phyloP scores from a whole-genome alignment of 2,797 vertebrate species.

The Dipus sagitta region DNA sequence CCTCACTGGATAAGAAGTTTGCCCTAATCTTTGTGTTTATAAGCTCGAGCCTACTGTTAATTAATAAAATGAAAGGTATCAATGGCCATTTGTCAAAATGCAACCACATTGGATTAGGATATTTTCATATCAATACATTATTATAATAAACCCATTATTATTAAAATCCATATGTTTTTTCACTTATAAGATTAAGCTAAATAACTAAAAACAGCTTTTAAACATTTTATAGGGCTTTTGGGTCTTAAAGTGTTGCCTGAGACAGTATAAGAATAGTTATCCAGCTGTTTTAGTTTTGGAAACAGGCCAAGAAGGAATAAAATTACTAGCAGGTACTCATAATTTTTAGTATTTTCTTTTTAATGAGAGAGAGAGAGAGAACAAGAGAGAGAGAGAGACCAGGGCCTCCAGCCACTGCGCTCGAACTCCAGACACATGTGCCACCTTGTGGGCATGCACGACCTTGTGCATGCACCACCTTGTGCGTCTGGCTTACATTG shows the following conservation, averaged over 20 bases:
- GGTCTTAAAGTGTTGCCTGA: constrained; percentile 46
- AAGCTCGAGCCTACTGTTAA: constrained; percentile 19
- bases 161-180: constrained; percentile 1
- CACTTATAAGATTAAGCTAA: constrained; percentile 44
- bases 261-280: constrained; percentile 37
- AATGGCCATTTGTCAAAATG: constrained; percentile 51
- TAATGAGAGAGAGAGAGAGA: no score
- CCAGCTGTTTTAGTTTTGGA: constrained; percentile 51
- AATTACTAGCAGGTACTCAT: constrained; percentile 51
- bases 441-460: no score
- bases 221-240: neutral
- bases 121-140: neutral
- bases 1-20: constrained; percentile 19
- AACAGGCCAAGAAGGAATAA: constrained; percentile 54
- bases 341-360: constrained; percentile 36
- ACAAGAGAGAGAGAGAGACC: no score
- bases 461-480: no score
- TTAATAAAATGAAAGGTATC: constrained; percentile 38
- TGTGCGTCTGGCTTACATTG: no score
- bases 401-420: no score
- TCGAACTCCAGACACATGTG: no score
- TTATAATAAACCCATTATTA: constrained; percentile 37
- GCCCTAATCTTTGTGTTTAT: neutral
- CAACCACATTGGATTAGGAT: constrained; percentile 32
- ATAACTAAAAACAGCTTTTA: neutral